Conservation (phyloP, 2,113 vertebrate genomes). For the Mesitornis unicolor region DNA sequence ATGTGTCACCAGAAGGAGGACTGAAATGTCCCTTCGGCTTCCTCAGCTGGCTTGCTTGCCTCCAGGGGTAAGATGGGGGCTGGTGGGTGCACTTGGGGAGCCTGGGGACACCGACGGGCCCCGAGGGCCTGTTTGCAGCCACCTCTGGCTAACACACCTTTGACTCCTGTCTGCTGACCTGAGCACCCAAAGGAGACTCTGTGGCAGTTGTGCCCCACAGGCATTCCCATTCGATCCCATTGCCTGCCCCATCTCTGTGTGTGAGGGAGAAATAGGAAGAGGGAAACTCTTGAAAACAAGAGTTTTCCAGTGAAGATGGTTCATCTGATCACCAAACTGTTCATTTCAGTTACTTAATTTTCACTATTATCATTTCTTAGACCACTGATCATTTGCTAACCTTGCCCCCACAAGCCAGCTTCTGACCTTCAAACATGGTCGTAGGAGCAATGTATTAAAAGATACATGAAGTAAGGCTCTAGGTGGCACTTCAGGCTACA, state of each 20-base stretch:
- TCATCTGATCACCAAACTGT: no score
- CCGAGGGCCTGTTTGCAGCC: neutral
- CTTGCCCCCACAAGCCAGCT: neutral
- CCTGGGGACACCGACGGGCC: neutral
- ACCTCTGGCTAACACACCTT: neutral
- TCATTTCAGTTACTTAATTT: neutral
- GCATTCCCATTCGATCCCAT: neutral
- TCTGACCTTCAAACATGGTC: neutral
- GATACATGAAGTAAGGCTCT: conserved; percentile 37
- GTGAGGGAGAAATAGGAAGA: neutral
- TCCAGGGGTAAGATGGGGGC: no score
- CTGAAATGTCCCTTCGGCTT: neutral
- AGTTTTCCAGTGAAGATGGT: neutral
- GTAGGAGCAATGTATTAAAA: neutral
- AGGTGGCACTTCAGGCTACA: conserved; percentile 62
- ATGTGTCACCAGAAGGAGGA: neutral
- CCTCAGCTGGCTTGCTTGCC: neutral
- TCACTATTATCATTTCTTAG: neutral
- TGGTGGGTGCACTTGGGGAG: neutral
- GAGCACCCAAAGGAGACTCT: accelerated
- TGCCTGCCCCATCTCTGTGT: neutral
- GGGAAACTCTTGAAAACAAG: neutral
- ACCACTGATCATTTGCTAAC: neutral
- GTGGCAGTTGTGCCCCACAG: accelerated
- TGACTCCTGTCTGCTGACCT: accelerated